Conservation (phyloP, 2,888 invertebrate species). For the Megastigmus dorsalis region DNA sequence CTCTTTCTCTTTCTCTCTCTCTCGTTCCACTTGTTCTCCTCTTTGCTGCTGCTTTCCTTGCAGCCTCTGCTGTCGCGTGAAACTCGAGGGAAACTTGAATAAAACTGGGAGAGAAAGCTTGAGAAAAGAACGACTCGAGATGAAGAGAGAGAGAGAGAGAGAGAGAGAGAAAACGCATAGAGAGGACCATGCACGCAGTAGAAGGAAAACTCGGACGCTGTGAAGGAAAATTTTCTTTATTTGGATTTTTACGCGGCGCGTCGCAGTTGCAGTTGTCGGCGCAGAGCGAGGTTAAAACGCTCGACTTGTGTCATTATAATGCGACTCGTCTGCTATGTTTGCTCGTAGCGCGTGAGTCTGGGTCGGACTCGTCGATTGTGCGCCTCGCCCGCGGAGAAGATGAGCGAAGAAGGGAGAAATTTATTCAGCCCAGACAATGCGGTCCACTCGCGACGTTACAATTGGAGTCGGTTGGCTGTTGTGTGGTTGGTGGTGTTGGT, state of each 20-base stretch:
- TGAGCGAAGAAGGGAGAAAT: not conserved
- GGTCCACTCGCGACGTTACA: not conserved
- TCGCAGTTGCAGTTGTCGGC: not conserved
- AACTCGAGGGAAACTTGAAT: not conserved
- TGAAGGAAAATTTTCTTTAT: not conserved
- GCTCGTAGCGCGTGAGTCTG: not conserved
- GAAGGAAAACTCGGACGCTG: not conserved
- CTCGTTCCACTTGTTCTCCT: slow-evolving; percentile 19
- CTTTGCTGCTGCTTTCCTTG: not conserved
- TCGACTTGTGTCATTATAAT: not conserved
- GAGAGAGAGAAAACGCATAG: not conserved
- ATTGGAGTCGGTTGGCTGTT: too few relatives aligned
- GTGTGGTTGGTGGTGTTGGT: too few relatives aligned
- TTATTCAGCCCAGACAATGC: slow-evolving; percentile 17
- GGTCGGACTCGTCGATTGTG: not conserved
- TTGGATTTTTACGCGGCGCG: not conserved
- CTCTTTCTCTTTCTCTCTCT: too few relatives aligned
- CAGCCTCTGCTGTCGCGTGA: not conserved
- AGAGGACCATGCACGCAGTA: not conserved
- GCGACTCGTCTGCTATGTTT: not conserved
- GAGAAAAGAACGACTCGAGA: not conserved
- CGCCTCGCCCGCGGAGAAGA: not conserved
- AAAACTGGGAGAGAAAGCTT: not conserved
- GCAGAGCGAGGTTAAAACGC: slow-evolving; percentile 29
- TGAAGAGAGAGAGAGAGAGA: not conserved